Conservation (phyloP, 2,113 vertebrate genomes). For the Eretmochelys imbricata region DNA sequence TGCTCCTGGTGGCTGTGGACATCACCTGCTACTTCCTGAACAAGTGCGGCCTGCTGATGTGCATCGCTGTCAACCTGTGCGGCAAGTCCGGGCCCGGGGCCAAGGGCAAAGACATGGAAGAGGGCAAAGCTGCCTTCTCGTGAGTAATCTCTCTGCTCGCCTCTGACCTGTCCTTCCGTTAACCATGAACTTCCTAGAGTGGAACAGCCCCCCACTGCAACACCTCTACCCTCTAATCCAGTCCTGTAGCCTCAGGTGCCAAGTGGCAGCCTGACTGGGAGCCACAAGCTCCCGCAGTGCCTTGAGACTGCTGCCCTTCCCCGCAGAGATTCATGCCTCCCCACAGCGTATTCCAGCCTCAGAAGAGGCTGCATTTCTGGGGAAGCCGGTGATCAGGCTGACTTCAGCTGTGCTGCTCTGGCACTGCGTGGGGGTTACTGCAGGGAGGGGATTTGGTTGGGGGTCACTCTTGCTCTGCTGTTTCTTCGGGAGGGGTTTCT, state of each 20-base stretch:
- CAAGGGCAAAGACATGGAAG: conserved; percentile 94
- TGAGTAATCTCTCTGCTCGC: conserved; percentile 77
- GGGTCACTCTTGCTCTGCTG: background rate
- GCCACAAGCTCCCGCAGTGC: background rate
- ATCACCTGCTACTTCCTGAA: conserved; percentile 98
- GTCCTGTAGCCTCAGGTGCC: background rate
- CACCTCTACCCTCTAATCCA: background rate
- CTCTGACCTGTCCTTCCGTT: rapidly evolving
- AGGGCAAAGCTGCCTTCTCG: conserved; percentile 95
- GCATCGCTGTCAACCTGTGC: conserved; percentile 95
- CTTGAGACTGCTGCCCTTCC: background rate
- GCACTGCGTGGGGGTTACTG: background rate
- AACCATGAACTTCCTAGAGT: background rate
- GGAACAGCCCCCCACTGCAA: background rate
- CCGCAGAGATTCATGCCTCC: background rate
- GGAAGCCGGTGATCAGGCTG: rapidly evolving
- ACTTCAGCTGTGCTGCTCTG: rapidly evolving
- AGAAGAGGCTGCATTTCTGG: background rate
- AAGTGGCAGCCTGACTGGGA: background rate
- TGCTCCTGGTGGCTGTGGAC: conserved; percentile 94
- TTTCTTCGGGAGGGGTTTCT: rapidly evolving
- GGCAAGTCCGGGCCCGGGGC: conserved; percentile 90
- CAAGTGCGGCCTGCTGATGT: conserved; percentile 98
- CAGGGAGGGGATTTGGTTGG: background rate
- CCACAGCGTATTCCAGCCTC: background rate